These are phyloP conservation scores for Bufo bufo DNA, from an alignment of 2,113 vertebrate species.

Conservation along the genomic window DNA sequence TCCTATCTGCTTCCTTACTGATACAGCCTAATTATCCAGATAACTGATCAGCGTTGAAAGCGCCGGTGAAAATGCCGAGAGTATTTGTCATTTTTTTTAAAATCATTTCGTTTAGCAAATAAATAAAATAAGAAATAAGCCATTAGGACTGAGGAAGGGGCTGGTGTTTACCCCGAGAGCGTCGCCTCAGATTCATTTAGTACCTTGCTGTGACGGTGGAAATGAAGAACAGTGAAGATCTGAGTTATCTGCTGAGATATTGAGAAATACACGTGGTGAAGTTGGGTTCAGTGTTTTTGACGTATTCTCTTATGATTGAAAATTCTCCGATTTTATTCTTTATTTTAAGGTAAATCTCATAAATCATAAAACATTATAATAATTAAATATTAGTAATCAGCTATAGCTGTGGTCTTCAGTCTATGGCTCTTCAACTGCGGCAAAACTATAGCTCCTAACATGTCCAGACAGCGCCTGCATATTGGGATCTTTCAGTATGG, in stretches of 20 bases:
- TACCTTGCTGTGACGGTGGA: neutral
- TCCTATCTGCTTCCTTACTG: constrained; percentile 76
- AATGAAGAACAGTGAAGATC: neutral
- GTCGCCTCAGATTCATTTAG: neutral
- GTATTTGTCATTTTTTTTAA: constrained; percentile 58
- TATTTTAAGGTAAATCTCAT: neutral
- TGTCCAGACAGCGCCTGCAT: too few relatives aligned
- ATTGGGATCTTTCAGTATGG: too few relatives aligned
- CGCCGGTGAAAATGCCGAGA: constrained; percentile 65
- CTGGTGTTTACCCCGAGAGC: constrained; percentile 9
- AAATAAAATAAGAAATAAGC: constrained; percentile 30
- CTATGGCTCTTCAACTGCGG: too few relatives aligned
- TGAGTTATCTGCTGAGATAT: neutral
- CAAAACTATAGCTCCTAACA: too few relatives aligned
- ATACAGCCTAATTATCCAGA: constrained; percentile 83
- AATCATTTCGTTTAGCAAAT: constrained; percentile 13
- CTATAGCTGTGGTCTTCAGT: too few relatives aligned
- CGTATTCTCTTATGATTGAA: neutral
- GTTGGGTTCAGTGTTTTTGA: neutral
- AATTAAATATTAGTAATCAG: too few relatives aligned
- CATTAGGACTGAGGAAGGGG: neutral
- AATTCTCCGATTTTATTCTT: neutral
- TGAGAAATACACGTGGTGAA: neutral
- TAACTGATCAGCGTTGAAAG: constrained; percentile 76
- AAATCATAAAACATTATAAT: neutral